Evolutionary conservation across 2,888 invertebrate species (phyloP), one percentile per base, ranked within the genome.

Genomic region (Capitulum mitella): DNA sequence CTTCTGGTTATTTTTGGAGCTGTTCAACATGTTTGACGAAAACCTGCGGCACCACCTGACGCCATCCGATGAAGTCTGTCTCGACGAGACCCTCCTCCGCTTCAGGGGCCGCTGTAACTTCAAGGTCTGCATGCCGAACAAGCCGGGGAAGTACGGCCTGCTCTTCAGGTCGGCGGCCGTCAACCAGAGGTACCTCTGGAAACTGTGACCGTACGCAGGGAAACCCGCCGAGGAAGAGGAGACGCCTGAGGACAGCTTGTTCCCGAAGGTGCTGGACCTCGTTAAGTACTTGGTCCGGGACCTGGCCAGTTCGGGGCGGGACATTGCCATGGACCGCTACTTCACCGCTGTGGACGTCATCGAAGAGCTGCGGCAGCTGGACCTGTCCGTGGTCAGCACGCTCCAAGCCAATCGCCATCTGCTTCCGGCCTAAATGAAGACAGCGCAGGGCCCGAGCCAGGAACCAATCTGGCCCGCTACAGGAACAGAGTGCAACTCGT

Each of bases 281-380:
- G 54, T 54, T 1, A 54, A 54, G 19, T 26, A 54, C 19, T 26
- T 26, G 26, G 54, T 54, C 54, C 54, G 26, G 26, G 54, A 54
- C 26, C 26, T 54, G 26, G 26, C 26, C 54, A 19, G 26, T 1
- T 26, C 3, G 1, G 54, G 26, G 19, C 1, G 54, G 19, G 26
- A 54, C 54, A 26, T 54, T 8, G 26, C 16, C 1, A 54, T 54
- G 54, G 54, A 54, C 54, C 22, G 26, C 26, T 54, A 54, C 8
- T 54, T 54, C 54, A 54, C 54, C 26, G 32, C 83, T 1, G 1
- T 54, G 2, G 26, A 22, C 26, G 26, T 54, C 19, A 26, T 54
- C 26, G 54, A 54, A 26, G 54, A 54, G 26, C 54, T 54, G 54
- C 54, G 54, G 6, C 26, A 54, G 26, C 26, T 26, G 22, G 54